A percentile compares a stretch with the other conserved stretches of the same genome.
These are phyloP conservation scores for Macrophya alboannulata DNA, from an alignment of 2,888 invertebrate species.

Conservation along the genomic window DNA sequence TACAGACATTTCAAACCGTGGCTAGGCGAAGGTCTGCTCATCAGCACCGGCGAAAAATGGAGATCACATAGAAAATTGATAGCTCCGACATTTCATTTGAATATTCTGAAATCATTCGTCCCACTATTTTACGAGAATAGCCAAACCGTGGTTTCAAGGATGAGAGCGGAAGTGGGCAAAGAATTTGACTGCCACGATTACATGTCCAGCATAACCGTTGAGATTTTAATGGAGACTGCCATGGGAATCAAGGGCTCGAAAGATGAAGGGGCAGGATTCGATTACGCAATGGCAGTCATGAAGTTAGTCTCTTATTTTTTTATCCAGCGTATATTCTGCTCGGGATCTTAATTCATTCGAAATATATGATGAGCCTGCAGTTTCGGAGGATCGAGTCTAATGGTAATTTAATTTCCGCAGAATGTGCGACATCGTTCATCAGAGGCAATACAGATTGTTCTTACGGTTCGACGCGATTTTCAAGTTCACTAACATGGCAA, in stretches of 20 bases:
- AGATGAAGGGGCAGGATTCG: slow-evolving; percentile 81
- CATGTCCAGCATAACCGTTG: slow-evolving; percentile 81
- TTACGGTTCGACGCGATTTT: slow-evolving; percentile 80
- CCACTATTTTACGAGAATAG: slow-evolving; percentile 81
- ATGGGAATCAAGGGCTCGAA: slow-evolving; percentile 81
- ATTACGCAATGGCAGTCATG: slow-evolving; percentile 83
- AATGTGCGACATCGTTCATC: slow-evolving; percentile 82
- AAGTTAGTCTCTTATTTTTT: slow-evolving; percentile 76
- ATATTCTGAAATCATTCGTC: slow-evolving; percentile 82
- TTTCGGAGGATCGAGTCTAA: neutral
- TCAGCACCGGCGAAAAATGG: slow-evolving; percentile 81
- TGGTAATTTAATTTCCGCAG: slow-evolving; percentile 70
- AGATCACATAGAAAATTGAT: slow-evolving; percentile 81
- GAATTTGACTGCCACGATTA: slow-evolving; percentile 82
- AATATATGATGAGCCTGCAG: neutral
- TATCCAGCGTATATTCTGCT: no score
- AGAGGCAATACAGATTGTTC: slow-evolving; percentile 81
- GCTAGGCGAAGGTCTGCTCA: slow-evolving; percentile 78
- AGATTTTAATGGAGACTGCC: slow-evolving; percentile 82
- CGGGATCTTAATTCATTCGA: neutral
- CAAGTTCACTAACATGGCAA: slow-evolving; percentile 79
- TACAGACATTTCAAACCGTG: slow-evolving; percentile 77
- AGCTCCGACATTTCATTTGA: slow-evolving; percentile 82
- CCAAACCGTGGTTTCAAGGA: slow-evolving; percentile 75
- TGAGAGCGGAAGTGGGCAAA: slow-evolving; percentile 78